A percentile compares a stretch with the other conserved stretches of the same genome.
phyloP scores from a whole-genome alignment of 2,797 vertebrate genomes.

The Acanthurus leucopareius region DNA sequence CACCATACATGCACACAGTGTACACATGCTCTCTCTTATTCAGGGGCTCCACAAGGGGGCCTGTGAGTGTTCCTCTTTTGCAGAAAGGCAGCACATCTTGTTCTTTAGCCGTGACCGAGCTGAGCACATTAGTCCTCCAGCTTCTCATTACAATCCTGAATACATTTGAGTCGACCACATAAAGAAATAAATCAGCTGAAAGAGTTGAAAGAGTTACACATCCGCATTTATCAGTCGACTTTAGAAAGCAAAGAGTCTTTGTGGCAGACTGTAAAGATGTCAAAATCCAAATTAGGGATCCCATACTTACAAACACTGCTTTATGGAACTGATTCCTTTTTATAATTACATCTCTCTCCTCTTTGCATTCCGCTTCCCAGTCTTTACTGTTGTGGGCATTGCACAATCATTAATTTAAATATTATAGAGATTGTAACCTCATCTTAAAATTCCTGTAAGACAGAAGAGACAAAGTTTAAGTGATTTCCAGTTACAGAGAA shows the following conservation, averaged over 20 bases:
- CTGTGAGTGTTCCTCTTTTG: constrained; percentile 52
- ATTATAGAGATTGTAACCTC: constrained; percentile 3
- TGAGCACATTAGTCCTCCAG: background rate
- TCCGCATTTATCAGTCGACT: background rate
- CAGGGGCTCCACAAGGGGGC: constrained; percentile 82
- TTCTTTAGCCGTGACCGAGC: background rate
- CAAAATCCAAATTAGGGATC: constrained; percentile 1
- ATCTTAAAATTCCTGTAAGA: constrained; percentile 6
- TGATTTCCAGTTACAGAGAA: background rate
- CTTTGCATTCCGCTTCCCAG: background rate
- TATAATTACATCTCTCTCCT: background rate
- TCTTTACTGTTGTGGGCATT: background rate
- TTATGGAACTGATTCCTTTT: background rate
- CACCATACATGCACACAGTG: constrained; percentile 11
- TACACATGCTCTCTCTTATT: constrained; percentile 31
- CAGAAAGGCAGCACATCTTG: constrained; percentile 19
- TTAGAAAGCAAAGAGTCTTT: background rate
- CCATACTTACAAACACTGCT: background rate
- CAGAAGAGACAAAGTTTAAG: background rate
- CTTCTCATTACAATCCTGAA: background rate
- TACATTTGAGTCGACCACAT: background rate
- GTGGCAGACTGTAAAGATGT: background rate
- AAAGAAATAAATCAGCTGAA: background rate
- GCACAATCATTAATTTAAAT: background rate
- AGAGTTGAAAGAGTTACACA: background rate